Conservation (phyloP, 2,888 invertebrate species). For the Cheilosia impressa region DNA sequence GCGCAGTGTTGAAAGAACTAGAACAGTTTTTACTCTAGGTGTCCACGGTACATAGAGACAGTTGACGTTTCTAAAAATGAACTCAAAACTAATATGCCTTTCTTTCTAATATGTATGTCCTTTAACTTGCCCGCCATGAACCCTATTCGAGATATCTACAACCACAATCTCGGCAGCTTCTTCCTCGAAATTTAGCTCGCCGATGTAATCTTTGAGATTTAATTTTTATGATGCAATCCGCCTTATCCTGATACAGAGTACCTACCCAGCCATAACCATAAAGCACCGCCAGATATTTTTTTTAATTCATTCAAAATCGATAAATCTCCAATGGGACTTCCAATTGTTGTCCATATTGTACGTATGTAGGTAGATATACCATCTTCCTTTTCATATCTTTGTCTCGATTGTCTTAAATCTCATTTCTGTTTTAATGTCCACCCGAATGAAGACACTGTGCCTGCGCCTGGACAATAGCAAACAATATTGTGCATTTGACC, state of each 20-base stretch:
- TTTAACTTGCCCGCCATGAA: not conserved
- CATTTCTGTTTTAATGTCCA: slow-evolving; percentile 8
- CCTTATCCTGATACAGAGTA: slow-evolving; percentile 21
- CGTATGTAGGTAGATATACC: slow-evolving; percentile 3
- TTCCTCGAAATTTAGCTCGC: not conserved
- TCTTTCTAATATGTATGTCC: too few species aligned
- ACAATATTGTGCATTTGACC: slow-evolving; percentile 42
- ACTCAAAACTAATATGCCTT: too few species aligned
- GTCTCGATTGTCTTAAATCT: slow-evolving; percentile 70
- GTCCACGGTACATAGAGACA: too few species aligned
- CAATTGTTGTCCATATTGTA: slow-evolving; percentile 58
- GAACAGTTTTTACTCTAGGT: too few species aligned
- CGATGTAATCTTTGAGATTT: slow-evolving; percentile 40
- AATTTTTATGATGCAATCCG: slow-evolving; percentile 56
- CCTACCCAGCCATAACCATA: slow-evolving; percentile 21
- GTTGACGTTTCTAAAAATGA: too few species aligned
- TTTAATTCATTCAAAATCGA: slow-evolving; percentile 70
- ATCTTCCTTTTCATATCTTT: slow-evolving; percentile 49
- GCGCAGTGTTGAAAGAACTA: too few species aligned
- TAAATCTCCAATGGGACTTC: slow-evolving; percentile 69
- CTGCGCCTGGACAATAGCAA: slow-evolving; percentile 38
- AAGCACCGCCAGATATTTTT: slow-evolving; percentile 16
- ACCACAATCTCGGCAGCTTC: slow-evolving; percentile 5
- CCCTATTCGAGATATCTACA: not conserved
- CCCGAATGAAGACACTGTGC: slow-evolving; percentile 62